A percentile compares a stretch with the other conserved stretches of the same genome.
phyloP scores from a whole-genome alignment of 2,797 vertebrate genomes.

The Oreonectes daqikongensis region DNA sequence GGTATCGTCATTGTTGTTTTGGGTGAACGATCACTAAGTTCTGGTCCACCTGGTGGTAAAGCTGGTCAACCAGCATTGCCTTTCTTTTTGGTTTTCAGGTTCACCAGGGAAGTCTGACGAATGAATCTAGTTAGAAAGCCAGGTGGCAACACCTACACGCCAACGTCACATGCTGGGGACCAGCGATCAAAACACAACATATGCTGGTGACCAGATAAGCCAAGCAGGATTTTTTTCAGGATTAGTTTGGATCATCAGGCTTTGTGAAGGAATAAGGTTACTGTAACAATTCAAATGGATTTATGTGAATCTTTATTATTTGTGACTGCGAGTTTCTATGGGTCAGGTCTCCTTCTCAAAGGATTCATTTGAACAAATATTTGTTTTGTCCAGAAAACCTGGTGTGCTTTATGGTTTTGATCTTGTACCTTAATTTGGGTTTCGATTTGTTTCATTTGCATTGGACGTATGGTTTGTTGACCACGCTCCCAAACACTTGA shows the following conservation, averaged over 20 bases:
- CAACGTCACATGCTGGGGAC: not conserved
- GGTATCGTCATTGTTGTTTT: too few relatives aligned
- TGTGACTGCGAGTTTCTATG: slow-evolving; percentile 13
- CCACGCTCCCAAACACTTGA: slow-evolving; percentile 29
- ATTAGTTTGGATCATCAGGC: not conserved
- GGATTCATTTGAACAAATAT: slow-evolving; percentile 10
- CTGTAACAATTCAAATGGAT: not conserved
- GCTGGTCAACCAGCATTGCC: not conserved
- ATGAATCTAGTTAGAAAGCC: not conserved
- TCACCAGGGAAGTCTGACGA: not conserved
- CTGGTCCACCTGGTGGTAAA: too few relatives aligned
- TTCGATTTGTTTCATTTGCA: slow-evolving; percentile 31
- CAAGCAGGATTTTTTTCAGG: not conserved
- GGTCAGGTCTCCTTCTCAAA: slow-evolving; percentile 26
- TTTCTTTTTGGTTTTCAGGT: not conserved
- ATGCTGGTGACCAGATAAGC: not conserved
- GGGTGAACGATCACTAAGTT: too few relatives aligned
- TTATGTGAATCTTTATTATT: slow-evolving; percentile 9
- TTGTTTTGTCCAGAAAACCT: slow-evolving; percentile 10
- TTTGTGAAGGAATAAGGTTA: not conserved
- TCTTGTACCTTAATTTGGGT: slow-evolving; percentile 24
- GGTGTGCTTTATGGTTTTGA: slow-evolving; percentile 25
- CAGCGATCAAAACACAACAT: not conserved
- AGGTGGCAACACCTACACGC: slow-evolving; percentile 13
- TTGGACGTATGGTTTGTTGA: slow-evolving; percentile 33